phyloP scores from a whole-genome alignment of 2,888 invertebrate genomes.

The Beris morrisii region DNA sequence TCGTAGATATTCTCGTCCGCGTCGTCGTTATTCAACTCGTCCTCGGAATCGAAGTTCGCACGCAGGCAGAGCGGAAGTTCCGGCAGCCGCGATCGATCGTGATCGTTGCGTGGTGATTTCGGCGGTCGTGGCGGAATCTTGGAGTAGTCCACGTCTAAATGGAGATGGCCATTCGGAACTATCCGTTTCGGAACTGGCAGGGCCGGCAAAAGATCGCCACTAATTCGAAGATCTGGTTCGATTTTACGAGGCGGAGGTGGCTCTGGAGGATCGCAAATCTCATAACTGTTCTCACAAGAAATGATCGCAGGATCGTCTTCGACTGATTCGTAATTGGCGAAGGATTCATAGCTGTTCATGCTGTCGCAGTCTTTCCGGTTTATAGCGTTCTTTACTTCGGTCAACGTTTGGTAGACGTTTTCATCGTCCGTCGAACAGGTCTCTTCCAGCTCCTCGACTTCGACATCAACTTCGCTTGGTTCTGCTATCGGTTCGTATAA shows the following conservation, averaged over 20 bases:
- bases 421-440: constrained; percentile 41
- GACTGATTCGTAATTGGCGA: constrained; percentile 52
- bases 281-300: constrained; percentile 49
- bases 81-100: constrained; percentile 27
- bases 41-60: constrained; percentile 16
- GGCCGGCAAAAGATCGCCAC: constrained; percentile 39
- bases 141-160: constrained; percentile 5
- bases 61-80: constrained; percentile 27
- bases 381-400: constrained; percentile 43
- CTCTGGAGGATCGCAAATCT: constrained; percentile 48
- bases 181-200: constrained; percentile 46
- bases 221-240: constrained; percentile 44
- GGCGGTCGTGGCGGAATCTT: constrained; percentile 34
- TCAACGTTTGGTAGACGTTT: constrained; percentile 52
- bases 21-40: constrained; percentile 36
- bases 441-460: constrained; percentile 8
- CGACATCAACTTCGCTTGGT: background rate
- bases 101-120: constrained; percentile 28
- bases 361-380: constrained; percentile 25
- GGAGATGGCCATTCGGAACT: constrained; percentile 35
- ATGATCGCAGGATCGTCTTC: constrained; percentile 39
- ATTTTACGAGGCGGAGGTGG: constrained; percentile 36
- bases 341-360: constrained; percentile 41
- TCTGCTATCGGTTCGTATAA: constrained; percentile 38
- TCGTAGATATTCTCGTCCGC: constrained; percentile 65